A percentile compares a stretch with the other conserved stretches of the same genome.
Evolutionary conservation across 2,113 vertebrate species (phyloP).

Genomic region (Mus pahari): DNA sequence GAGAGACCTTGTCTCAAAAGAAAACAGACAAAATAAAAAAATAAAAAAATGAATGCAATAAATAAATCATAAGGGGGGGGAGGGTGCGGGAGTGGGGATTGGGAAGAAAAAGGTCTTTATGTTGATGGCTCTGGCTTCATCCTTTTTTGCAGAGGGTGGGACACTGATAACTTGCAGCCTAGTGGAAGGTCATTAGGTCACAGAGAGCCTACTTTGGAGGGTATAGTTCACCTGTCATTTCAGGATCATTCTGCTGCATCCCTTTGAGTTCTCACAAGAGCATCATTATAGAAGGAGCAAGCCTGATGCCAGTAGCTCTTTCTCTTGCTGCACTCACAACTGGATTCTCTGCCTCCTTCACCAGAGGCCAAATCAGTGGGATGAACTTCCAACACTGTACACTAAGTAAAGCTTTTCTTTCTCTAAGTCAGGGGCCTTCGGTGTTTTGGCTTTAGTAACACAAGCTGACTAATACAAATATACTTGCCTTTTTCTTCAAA

Average conservation of each 20-base stretch:
- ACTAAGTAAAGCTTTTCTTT: background rate
- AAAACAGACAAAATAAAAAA: background rate
- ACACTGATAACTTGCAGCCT: background rate
- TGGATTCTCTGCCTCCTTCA: background rate
- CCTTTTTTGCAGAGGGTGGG: background rate
- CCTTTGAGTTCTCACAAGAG: background rate
- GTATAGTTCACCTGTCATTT: background rate
- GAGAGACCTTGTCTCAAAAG: background rate
- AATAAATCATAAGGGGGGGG: background rate
- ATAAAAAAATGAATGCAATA: background rate
- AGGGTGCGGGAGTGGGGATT: rapidly evolving
- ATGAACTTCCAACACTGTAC: background rate
- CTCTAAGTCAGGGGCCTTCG: background rate
- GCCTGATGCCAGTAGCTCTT: background rate
- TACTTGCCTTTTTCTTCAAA: background rate
- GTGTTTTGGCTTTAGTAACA: background rate
- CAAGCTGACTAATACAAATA: background rate
- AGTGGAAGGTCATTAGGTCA: background rate
- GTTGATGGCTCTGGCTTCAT: background rate
- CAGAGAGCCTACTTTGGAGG: background rate
- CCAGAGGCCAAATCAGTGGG: background rate
- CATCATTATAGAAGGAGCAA: background rate
- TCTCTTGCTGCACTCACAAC: background rate
- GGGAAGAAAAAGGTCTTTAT: background rate
- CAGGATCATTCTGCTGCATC: background rate